A percentile compares a stretch with the other conserved stretches of the same genome.
Conservation (phyloP, 2,113 vertebrate species). For the Cochlearius cochlearius region DNA sequence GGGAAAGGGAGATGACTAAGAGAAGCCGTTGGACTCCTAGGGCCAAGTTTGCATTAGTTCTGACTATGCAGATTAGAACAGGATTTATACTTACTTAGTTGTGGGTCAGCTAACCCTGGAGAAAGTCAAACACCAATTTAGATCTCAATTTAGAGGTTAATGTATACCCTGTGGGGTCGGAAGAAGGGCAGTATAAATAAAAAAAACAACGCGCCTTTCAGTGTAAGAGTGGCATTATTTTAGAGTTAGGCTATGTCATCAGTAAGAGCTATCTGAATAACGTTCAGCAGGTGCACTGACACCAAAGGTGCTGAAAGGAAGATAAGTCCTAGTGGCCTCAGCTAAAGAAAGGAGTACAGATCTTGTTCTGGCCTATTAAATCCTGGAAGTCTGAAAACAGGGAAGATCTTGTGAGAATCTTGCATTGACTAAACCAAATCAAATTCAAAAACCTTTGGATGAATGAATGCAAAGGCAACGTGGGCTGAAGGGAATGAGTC, state of each 20-base stretch:
- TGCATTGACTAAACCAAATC: not conserved
- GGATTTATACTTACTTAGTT: not conserved
- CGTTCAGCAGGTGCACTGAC: not conserved
- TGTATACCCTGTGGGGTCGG: accelerated
- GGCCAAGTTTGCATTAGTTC: not conserved
- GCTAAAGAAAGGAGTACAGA: not conserved
- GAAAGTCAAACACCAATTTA: not conserved
- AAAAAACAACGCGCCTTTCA: accelerated
- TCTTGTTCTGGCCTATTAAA: not conserved
- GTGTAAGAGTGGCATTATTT: not conserved
- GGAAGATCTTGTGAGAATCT: not conserved
- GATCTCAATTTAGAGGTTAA: not conserved
- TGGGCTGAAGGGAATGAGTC: not conserved
- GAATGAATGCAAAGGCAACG: not conserved
- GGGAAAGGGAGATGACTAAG: not conserved
- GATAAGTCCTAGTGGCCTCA: not conserved
- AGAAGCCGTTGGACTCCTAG: not conserved
- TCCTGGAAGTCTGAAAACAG: not conserved
- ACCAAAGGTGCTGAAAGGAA: not conserved
- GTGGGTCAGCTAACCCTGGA: not conserved
- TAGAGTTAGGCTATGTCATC: not conserved
- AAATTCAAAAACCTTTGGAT: not conserved
- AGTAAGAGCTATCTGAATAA: not conserved
- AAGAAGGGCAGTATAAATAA: not conserved
- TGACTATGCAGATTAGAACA: not conserved